A percentile compares a stretch with the other conserved stretches of the same genome.
Conservation (phyloP, 2,888 invertebrate genomes). For the Cryptophagus acutangulus region DNA sequence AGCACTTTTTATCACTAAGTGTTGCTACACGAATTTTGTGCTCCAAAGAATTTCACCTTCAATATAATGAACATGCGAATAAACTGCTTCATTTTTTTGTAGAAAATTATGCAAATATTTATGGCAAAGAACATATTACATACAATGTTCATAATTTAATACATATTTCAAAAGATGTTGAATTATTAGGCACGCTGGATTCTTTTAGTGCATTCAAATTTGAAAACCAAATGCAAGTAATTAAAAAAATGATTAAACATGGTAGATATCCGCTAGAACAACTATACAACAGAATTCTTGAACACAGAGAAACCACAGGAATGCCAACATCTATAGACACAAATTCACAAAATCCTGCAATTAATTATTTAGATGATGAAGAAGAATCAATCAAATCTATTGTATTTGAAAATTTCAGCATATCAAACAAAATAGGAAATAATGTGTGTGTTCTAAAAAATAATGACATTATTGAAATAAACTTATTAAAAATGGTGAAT, state of each 20-base stretch:
- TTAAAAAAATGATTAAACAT: neutral
- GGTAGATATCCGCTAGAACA: neutral
- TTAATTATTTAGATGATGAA: neutral
- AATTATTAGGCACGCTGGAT: slow-evolving; percentile 23
- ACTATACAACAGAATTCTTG: neutral
- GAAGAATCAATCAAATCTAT: neutral
- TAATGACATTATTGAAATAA: too few species aligned
- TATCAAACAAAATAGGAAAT: neutral
- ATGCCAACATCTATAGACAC: neutral
- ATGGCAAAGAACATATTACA: slow-evolving; percentile 20
- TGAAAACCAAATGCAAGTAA: slow-evolving; percentile 14
- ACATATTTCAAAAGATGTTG: slow-evolving; percentile 23
- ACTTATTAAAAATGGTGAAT: too few species aligned
- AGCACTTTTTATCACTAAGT: slow-evolving; percentile 24
- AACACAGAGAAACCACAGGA: neutral
- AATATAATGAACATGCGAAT: slow-evolving; percentile 20
- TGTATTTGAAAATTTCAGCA: neutral
- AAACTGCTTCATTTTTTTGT: slow-evolving; percentile 26
- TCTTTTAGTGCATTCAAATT: slow-evolving; percentile 25
- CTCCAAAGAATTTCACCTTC: slow-evolving; percentile 9
- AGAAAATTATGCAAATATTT: slow-evolving; percentile 18
- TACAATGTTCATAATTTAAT: slow-evolving; percentile 28
- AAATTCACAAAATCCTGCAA: neutral
- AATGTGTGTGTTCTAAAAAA: neutral
- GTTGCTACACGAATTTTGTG: slow-evolving; percentile 24